Conservation (phyloP, 2,113 vertebrate species). For the Pica pica region DNA sequence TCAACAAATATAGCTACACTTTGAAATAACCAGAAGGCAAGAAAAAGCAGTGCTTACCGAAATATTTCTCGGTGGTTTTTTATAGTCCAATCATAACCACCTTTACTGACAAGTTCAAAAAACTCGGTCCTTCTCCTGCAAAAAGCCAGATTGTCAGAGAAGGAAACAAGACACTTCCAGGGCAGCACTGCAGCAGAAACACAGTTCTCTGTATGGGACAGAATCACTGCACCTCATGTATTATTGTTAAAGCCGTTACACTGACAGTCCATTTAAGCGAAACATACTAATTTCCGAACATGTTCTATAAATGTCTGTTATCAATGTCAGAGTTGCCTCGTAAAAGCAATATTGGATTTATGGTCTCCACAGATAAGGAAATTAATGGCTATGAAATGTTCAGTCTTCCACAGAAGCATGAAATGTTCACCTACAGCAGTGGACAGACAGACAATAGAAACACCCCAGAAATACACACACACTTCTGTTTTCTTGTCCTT, state of each 20-base stretch:
- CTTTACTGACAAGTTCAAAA: slow-evolving; percentile 94
- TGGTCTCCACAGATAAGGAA: slow-evolving; percentile 2
- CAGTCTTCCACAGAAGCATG: slow-evolving; percentile 4
- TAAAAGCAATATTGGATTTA: slow-evolving; percentile 50
- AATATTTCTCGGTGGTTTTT: slow-evolving; percentile 92
- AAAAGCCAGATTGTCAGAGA: slow-evolving; percentile 55
- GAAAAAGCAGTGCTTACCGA: slow-evolving; percentile 72
- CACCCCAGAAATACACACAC: background rate
- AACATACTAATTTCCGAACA: slow-evolving; percentile 65
- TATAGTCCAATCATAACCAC: slow-evolving; percentile 92
- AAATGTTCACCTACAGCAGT: background rate
- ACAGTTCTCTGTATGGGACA: background rate
- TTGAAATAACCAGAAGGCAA: slow-evolving; percentile 25
- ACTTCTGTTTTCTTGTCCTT: background rate
- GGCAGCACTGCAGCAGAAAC: slow-evolving; percentile 35
- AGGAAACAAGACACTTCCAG: slow-evolving; percentile 31
- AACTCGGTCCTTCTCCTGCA: slow-evolving; percentile 90
- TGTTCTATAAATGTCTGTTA: slow-evolving; percentile 59
- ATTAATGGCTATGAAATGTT: slow-evolving; percentile 41
- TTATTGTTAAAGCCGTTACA: slow-evolving; percentile 66
- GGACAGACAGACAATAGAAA: slow-evolving; percentile 2
- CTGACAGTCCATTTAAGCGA: slow-evolving; percentile 71
- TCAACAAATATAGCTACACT: background rate
- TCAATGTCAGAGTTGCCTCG: slow-evolving; percentile 41
- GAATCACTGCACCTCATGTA: slow-evolving; percentile 42